These are phyloP conservation scores for Sphaeramia orbicularis DNA, from an alignment of 2,797 vertebrate genomes.

Conservation along the genomic window DNA sequence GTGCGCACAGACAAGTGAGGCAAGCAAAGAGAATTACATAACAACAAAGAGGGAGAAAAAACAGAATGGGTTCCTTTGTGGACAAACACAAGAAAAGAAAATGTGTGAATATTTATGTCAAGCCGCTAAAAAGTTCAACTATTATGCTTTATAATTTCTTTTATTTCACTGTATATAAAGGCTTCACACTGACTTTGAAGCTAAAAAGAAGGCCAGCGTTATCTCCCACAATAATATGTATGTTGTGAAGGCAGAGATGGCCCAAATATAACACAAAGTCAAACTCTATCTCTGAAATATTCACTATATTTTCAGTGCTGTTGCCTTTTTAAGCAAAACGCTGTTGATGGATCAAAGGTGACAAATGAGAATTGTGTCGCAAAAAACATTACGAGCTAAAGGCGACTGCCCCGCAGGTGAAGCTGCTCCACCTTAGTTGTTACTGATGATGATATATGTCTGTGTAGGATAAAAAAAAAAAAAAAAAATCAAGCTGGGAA, in stretches of 20 bases:
- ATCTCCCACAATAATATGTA: too few relatives aligned
- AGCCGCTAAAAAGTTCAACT: conserved; percentile 27
- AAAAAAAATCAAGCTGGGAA: conserved; percentile 51
- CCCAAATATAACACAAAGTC: neutral
- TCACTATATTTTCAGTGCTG: conserved; percentile 15
- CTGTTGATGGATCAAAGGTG: conserved; percentile 57
- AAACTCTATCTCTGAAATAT: conserved; percentile 29
- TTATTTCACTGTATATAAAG: conserved; percentile 13
- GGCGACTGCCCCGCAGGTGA: conserved; percentile 42
- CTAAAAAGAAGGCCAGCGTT: neutral
- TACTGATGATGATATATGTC: conserved; percentile 68
- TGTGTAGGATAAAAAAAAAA: conserved; percentile 48
- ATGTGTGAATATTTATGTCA: conserved; percentile 55
- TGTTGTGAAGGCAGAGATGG: conserved; percentile 12
- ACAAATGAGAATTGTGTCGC: conserved; percentile 51
- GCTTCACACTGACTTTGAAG: conserved; percentile 18
- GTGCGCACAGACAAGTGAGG: conserved; percentile 65
- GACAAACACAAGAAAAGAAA: conserved; percentile 53
- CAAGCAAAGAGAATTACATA: conserved; percentile 49
- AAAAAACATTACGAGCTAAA: conserved; percentile 29
- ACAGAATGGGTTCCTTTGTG: conserved; percentile 55
- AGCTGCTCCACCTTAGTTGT: conserved; percentile 32
- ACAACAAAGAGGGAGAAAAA: conserved; percentile 44
- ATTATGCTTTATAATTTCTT: conserved; percentile 24
- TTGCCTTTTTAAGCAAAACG: conserved; percentile 38